phyloP scores from a whole-genome alignment of 2,888 invertebrate genomes.

The Lamproptera curius region DNA sequence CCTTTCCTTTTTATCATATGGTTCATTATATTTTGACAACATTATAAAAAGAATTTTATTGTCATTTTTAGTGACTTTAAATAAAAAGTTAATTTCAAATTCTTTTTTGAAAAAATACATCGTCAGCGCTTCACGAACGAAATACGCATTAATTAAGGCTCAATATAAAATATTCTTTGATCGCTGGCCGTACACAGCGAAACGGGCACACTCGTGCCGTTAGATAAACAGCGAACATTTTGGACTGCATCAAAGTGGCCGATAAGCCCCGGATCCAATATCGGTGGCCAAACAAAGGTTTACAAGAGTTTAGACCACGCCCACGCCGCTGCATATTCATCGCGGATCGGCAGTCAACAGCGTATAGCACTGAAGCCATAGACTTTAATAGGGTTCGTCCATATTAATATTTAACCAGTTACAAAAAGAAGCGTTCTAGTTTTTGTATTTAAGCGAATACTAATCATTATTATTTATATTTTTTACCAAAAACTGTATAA shows the following conservation, averaged over 20 bases:
- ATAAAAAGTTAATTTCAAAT: too few relatives aligned
- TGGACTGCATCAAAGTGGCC: constrained; percentile 55
- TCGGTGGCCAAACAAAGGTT: constrained; percentile 70
- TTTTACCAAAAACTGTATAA: too few relatives aligned
- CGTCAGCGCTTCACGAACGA: too few relatives aligned
- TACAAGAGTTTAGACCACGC: constrained; percentile 74
- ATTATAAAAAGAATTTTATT: too few relatives aligned
- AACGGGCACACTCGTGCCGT: constrained; percentile 25
- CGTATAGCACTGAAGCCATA: constrained; percentile 25
- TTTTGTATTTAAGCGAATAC: too few relatives aligned
- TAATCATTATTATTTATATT: too few relatives aligned
- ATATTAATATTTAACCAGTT: too few relatives aligned
- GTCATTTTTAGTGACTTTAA: too few relatives aligned
- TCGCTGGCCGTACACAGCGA: constrained; percentile 22
- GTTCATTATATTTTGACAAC: too few relatives aligned
- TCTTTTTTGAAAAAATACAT: too few relatives aligned
- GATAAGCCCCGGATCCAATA: constrained; percentile 68
- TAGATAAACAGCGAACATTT: constrained; percentile 33
- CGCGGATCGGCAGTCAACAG: constrained; percentile 56
- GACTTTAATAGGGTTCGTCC: background rate
- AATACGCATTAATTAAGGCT: constrained; percentile 8
- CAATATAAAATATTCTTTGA: constrained; percentile 8
- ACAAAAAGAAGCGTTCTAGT: too few relatives aligned
- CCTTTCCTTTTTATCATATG: too few relatives aligned
- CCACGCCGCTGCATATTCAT: constrained; percentile 72